phyloP scores from a whole-genome alignment of 2,888 invertebrate genomes.

The Machimus rusticus region DNA sequence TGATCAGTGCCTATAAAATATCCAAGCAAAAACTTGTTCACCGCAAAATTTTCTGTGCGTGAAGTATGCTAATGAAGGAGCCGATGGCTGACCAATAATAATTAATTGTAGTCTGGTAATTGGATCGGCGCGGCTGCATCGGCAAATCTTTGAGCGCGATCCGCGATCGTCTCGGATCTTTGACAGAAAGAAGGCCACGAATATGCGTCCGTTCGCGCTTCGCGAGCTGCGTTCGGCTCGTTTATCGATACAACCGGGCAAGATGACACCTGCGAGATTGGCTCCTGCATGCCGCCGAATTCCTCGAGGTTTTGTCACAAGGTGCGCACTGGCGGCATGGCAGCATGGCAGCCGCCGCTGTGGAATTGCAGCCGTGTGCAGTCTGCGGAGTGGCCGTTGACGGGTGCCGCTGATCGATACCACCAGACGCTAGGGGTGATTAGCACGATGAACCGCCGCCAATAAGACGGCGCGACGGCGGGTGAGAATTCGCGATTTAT shows the following conservation, averaged over 20 bases:
- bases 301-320: not conserved
- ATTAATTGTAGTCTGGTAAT: not conserved
- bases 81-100: not conserved
- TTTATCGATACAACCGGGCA: not conserved
- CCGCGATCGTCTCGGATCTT: not conserved
- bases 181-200: no score
- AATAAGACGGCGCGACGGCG: not conserved
- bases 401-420: slow-evolving; percentile 16
- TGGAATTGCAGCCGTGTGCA: not conserved
- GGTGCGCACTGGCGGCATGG: not conserved
- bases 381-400: not conserved
- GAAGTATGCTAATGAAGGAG: not conserved
- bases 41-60: slow-evolving; percentile 18
- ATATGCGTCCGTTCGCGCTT: not conserved
- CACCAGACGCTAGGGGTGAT: not conserved
- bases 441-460: not conserved
- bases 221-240: not conserved
- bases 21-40: not conserved
- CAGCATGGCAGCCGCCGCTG: not conserved
- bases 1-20: not conserved
- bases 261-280: not conserved
- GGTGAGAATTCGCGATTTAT: not conserved
- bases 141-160: not conserved
- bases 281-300: not conserved
- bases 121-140: not conserved